A percentile compares a stretch with the other conserved stretches of the same genome.
Conservation (phyloP, 2,888 invertebrate species). For the Sialis lutaria region DNA sequence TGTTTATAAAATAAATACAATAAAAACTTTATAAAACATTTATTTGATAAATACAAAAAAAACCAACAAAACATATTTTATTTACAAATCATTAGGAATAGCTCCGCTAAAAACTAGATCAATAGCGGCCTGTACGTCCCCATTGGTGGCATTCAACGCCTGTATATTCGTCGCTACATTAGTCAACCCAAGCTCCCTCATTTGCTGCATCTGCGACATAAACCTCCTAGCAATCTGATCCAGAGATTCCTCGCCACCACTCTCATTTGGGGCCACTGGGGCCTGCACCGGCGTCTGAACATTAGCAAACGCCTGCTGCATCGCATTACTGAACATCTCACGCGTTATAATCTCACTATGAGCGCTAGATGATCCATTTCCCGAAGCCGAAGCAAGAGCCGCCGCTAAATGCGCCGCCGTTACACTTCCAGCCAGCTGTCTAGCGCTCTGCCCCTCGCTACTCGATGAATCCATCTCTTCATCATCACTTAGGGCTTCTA, state of each 20-base stretch:
- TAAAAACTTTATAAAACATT: no score
- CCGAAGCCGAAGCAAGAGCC: constrained; percentile 32
- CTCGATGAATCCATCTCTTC: constrained; percentile 33
- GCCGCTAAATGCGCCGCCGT: constrained; percentile 60
- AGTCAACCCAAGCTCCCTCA: constrained; percentile 81
- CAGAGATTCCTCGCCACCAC: constrained; percentile 15
- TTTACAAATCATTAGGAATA: not conserved
- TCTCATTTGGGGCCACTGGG: constrained; percentile 13
- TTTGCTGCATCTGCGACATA: constrained; percentile 48
- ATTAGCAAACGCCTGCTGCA: constrained; percentile 44
- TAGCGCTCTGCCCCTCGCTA: constrained; percentile 19
- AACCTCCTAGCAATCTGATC: constrained; percentile 21
- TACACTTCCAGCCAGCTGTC: constrained; percentile 40
- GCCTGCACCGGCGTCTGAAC: constrained; percentile 13
- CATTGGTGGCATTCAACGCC: constrained; percentile 61
- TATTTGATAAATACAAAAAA: no score
- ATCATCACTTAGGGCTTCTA: constrained; percentile 34
- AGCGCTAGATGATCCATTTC: constrained; percentile 14
- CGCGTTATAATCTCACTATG: constrained; percentile 40
- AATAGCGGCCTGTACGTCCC: constrained; percentile 81
- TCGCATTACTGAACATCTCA: constrained; percentile 65
- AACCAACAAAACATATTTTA: not conserved
- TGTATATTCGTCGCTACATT: constrained; percentile 73
- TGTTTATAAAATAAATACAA: no score
- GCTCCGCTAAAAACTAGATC: constrained; percentile 66